Evolutionary conservation across 2,797 vertebrate species (phyloP), one percentile per base, ranked within the genome.

Genomic region (Peromyscus nudipes): DNA sequence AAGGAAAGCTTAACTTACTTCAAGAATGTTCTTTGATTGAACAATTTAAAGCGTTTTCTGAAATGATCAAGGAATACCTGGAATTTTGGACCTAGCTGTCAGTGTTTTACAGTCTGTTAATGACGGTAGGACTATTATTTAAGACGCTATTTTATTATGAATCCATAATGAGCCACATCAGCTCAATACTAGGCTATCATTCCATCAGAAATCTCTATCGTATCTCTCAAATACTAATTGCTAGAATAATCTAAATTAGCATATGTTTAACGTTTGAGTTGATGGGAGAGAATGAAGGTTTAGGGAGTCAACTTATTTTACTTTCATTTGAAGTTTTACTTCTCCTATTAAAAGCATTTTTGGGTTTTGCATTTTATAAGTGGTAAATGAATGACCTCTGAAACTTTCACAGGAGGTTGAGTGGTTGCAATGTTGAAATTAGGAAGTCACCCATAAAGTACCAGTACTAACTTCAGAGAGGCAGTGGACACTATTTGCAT

Each of bases 351-450:
- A 91, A 92, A 14, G 31, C 31, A 84, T 40, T 71, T 83, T 92
- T 76, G n/a, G 65, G 6, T 40, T 89, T 31, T 10, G 0, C 52
- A 80, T 73, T 31, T 94, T 37, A 52, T n/a, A 88, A 88, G 4
- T 88, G 14, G 12, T 92, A 96, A 96, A 89, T 92, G 75, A 87
- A 96, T 82, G 89, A 64, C 34, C 55, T 96, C 27, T 90, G n/a
- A 92, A 94, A 90, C 37, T 89, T 97, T 92, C 65, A 62, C 60
- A 92, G 55, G 93, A n/a, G 1, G 16, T 4, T 57, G 83, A 91
- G 65, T n/a, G 3, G 1, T 55, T 82, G 19, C 11, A 95, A 96
- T 92, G 37, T 69, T 52, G 16, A 2, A 55, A 94, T 91, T 94
- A 92, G 57, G 92, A 96, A 91, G 17, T 94, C 55, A 88, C 40